phyloP scores from a whole-genome alignment of 2,888 invertebrate genomes.

The Creontiades dilutus region DNA sequence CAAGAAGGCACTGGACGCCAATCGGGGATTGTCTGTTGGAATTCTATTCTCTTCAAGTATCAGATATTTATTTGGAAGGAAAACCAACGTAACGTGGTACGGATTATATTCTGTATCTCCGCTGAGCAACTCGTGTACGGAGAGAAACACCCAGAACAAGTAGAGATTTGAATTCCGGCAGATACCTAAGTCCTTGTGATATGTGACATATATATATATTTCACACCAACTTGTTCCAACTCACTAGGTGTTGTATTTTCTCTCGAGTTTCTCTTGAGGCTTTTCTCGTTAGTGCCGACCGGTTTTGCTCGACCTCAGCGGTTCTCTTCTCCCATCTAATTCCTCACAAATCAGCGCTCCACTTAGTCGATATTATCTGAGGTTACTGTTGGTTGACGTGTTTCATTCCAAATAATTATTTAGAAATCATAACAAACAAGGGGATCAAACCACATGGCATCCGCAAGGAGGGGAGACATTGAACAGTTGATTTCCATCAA shows the following conservation, averaged over 20 bases:
- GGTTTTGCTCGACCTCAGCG: background rate
- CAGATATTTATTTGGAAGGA: background rate
- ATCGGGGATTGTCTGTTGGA: too few species aligned
- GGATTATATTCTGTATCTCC: background rate
- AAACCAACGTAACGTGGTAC: background rate
- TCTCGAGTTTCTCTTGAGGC: background rate
- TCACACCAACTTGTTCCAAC: constrained; percentile 5
- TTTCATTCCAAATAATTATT: too few species aligned
- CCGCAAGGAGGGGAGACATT: too few species aligned
- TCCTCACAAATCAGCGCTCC: background rate
- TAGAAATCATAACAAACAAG: too few species aligned
- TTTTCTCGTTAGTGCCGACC: constrained; percentile 35
- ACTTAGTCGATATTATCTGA: background rate
- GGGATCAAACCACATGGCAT: too few species aligned
- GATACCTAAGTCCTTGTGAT: background rate
- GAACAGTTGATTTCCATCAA: too few species aligned
- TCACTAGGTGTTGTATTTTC: background rate
- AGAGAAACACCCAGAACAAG: background rate
- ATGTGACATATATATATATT: background rate
- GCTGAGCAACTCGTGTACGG: background rate
- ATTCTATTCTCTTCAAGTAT: background rate
- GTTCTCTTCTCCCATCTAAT: background rate
- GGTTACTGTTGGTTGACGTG: background rate
- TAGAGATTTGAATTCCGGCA: background rate
- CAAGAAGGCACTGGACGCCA: too few species aligned